Conservation (phyloP, 2,888 invertebrate species). For the Perizoma flavofasciatum region DNA sequence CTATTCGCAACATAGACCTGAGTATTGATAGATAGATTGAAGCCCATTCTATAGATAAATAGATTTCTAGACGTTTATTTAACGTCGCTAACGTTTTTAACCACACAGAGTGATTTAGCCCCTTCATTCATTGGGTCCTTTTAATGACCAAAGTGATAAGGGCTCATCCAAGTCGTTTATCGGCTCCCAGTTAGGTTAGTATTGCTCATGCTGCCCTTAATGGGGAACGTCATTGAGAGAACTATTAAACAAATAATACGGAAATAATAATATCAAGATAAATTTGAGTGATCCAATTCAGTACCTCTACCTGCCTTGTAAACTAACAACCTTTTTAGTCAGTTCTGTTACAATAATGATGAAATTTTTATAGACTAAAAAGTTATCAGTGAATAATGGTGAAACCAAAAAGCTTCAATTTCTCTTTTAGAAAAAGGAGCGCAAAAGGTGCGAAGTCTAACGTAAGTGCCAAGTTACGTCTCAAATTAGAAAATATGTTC, state of each 20-base stretch:
- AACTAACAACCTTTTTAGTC: too few species aligned
- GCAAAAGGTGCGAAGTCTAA: slow-evolving; percentile 31
- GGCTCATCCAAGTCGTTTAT: slow-evolving; percentile 5
- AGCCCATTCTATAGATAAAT: too few species aligned
- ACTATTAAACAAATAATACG: background rate
- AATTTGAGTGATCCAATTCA: too few species aligned
- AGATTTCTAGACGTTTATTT: too few species aligned
- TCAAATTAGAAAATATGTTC: slow-evolving; percentile 10
- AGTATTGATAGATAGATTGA: too few species aligned
- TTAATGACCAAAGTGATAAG: slow-evolving; percentile 27
- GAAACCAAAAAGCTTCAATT: slow-evolving; percentile 34
- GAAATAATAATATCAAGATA: too few species aligned
- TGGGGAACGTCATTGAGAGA: slow-evolving; percentile 11
- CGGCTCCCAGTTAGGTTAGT: slow-evolving; percentile 21
- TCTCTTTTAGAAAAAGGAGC: slow-evolving; percentile 31
- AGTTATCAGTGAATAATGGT: slow-evolving; percentile 27
- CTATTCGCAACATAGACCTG: too few species aligned
- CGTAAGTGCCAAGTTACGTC: slow-evolving; percentile 31
- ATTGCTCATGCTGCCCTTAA: slow-evolving; percentile 14
- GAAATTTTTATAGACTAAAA: background rate
- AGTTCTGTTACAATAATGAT: too few species aligned
- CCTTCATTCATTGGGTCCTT: background rate
- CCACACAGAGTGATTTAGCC: background rate
- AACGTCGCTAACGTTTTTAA: too few species aligned
- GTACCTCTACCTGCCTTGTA: too few species aligned